phyloP scores from a whole-genome alignment of 2,888 invertebrate genomes.

The Brachylomia viminalis region DNA sequence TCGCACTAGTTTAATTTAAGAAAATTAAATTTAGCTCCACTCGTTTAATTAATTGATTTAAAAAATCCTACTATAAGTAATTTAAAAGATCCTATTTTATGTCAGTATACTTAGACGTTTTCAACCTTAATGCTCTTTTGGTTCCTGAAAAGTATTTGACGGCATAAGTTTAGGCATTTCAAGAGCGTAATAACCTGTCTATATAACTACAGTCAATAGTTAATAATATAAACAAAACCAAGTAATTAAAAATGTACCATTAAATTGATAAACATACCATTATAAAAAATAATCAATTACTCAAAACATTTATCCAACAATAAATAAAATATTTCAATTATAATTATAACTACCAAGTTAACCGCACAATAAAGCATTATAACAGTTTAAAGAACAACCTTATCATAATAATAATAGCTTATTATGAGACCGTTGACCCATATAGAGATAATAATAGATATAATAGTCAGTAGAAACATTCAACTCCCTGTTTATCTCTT shows the following conservation, averaged over 20 bases:
- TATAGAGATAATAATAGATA: conserved; percentile 46
- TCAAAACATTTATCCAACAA: conserved; percentile 1
- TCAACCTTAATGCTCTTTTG: background rate
- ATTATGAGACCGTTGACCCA: conserved; percentile 54
- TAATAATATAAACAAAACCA: no score
- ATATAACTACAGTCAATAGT: background rate
- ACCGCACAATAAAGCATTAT: conserved; percentile 40
- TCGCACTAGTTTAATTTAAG: background rate
- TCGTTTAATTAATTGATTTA: background rate
- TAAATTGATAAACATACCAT: background rate
- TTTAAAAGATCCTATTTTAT: background rate
- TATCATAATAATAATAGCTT: conserved; percentile 42
- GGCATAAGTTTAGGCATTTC: background rate
- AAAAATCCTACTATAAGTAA: background rate
- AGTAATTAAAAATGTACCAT: background rate
- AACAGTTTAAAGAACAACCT: conserved; percentile 34
- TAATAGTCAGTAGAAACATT: conserved; percentile 50
- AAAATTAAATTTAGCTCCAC: no score
- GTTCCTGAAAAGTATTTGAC: background rate
- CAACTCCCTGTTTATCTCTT: conserved; percentile 55
- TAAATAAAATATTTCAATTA: conserved; percentile 31
- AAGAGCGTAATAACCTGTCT: no score
- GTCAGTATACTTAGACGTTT: background rate
- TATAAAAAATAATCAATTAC: background rate
- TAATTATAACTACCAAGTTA: conserved; percentile 23